phyloP scores from a whole-genome alignment of 2,888 invertebrate species.

The Parasteatoda lunata region DNA sequence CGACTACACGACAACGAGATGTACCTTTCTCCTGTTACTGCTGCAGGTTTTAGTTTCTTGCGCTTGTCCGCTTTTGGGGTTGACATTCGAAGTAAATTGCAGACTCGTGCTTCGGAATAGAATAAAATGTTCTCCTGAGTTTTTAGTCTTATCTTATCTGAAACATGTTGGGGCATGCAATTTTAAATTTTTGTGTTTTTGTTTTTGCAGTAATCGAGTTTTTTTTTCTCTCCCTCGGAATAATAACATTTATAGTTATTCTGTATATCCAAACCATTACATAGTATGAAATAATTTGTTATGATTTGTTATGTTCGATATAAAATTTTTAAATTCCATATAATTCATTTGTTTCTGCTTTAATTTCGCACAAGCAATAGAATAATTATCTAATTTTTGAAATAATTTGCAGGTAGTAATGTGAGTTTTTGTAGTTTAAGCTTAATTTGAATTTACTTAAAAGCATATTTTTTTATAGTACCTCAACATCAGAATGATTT shows the following conservation, averaged over 20 bases:
- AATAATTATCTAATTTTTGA: too few relatives aligned
- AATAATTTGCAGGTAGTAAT: too few relatives aligned
- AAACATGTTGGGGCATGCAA: conserved; percentile 9
- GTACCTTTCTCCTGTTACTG: conserved; percentile 22
- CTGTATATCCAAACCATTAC: background rate
- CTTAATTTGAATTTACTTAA: too few relatives aligned
- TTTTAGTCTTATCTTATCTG: background rate
- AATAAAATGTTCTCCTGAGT: background rate
- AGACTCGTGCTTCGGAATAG: conserved; percentile 31
- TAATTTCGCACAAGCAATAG: too few relatives aligned
- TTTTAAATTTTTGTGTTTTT: conserved; percentile 2
- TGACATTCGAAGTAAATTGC: conserved; percentile 35
- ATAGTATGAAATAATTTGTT: background rate
- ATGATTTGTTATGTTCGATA: background rate
- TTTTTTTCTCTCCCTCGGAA: background rate
- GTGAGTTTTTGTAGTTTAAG: too few relatives aligned
- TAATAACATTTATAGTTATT: background rate
- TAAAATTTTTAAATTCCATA: too few relatives aligned
- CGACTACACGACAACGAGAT: conserved; percentile 23
- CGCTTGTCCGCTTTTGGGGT: conserved; percentile 1
- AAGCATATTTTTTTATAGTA: too few relatives aligned
- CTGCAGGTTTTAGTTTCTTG: background rate
- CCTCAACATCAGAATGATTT: too few relatives aligned
- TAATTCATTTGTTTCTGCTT: too few relatives aligned
- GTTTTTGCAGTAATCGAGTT: background rate